Base-by-base conservation (phyloP, 2,888 invertebrate species). In the Cephus sareptanus region DNA sequence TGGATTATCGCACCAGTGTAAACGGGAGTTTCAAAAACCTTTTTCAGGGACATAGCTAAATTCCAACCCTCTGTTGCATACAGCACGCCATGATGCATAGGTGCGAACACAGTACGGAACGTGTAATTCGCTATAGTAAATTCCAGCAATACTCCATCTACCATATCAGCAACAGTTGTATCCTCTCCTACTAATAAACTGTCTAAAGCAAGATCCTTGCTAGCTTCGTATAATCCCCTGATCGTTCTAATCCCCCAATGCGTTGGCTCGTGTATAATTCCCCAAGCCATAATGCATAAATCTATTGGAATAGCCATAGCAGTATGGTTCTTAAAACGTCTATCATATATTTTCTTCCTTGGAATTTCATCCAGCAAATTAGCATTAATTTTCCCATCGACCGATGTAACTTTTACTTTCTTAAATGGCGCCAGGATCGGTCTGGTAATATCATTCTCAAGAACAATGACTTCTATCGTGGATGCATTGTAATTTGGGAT, bases 221-320 rank as follows among this genome's bases (percentile, higher is more conserved):
- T 80, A 0, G 89, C 88, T 69, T 90, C 88, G 83, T 86, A 88
- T 6, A 91, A 79, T 13, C 84, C 88, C 79, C 83, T 82, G 1
- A 90, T 79, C 0, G 90, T 90, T 31, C 86, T 84, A 4, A 83
- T 79, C 0, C 89, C 87, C 91, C 91, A 91, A 3, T 81, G 79
- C 12, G 83, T 77, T 0, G 90, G 91, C 78, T 91, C 89, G 75
- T 89, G 89, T 71, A 91, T 86, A 75, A 88, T 84, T 0, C 90
- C 86, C 91, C 91, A 91, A 0, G 91, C 90, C 80, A 91, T 90
- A 3, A 90, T 79, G 76, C 90, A 90, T 35, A 91, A 83, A 79
- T 91, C 90, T 30, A 91, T 76, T 0, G 91, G 85, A n/a, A 85
- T 85, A 1, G 79, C 75, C 1, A 90, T 31, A 4, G 85, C 79